Conservation (phyloP, 2,113 vertebrate species). For the Crotophaga sulcirostris region DNA sequence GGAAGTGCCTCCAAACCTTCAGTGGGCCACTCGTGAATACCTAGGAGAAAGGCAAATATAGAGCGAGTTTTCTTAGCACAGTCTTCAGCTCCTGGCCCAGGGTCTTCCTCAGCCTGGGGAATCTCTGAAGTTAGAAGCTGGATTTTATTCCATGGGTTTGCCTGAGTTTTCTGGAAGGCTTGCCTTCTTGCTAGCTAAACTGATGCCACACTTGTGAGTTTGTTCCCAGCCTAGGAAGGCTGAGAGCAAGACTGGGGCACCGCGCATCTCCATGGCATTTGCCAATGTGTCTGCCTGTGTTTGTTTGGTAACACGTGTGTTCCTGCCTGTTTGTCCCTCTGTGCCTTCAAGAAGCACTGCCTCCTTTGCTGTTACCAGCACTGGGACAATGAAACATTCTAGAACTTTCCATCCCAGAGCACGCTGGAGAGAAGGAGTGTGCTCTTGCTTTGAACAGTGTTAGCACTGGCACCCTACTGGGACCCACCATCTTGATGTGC, state of each 20-base stretch:
- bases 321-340: neutral
- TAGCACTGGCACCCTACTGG: neutral
- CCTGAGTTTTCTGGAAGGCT: neutral
- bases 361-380: neutral
- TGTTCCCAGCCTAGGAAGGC: neutral
- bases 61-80: neutral
- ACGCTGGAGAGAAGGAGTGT: rapidly evolving
- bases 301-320: rapidly evolving
- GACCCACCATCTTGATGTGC: neutral
- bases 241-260: neutral
- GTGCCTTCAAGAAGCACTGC: neutral
- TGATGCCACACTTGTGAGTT: neutral
- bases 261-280: neutral
- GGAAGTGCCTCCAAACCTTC: neutral
- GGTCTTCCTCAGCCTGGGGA: neutral
- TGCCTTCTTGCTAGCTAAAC: neutral
- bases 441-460: neutral
- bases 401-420: neutral
- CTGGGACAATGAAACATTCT: neutral
- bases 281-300: neutral
- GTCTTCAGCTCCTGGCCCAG: neutral
- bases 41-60: neutral
- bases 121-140: neutral
- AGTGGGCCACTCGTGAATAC: neutral
- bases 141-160: neutral